Conservation (phyloP, 1,140 invertebrate genomes). For the Pseudomyrmex flavicornis region DNA sequence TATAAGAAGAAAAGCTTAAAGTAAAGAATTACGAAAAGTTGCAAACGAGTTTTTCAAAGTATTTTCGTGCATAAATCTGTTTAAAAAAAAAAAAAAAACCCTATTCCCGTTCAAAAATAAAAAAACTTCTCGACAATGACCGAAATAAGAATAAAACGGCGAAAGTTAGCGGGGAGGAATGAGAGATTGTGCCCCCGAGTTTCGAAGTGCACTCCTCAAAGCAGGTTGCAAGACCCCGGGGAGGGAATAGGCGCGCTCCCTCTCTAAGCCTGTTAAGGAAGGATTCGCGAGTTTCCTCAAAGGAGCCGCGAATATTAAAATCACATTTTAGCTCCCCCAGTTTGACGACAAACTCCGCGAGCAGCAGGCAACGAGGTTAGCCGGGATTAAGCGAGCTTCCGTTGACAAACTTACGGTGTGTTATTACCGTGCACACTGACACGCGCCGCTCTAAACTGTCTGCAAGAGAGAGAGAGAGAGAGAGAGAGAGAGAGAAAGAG, state of each 20-base stretch:
- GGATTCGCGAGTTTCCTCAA: conserved; percentile 78
- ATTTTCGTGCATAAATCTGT: not conserved
- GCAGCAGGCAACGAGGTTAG: conserved; percentile 75
- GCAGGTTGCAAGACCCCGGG: conserved; percentile 69
- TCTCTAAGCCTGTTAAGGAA: conserved; percentile 80
- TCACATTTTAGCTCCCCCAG: conserved; percentile 79
- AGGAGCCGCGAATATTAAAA: conserved; percentile 82
- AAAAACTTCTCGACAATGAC: not conserved
- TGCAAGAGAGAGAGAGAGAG: conserved; percentile 17
- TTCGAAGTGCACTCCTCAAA: conserved; percentile 77
- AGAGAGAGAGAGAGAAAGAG: not conserved
- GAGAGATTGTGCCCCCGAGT: conserved; percentile 77
- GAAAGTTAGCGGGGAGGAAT: conserved; percentile 56
- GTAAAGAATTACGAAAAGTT: conserved; percentile 15
- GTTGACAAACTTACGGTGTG: conserved; percentile 64
- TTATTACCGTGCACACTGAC: conserved; percentile 46
- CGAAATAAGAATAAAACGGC: conserved; percentile 60
- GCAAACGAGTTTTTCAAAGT: not conserved
- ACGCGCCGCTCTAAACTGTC: conserved; percentile 61
- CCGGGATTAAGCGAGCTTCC: conserved; percentile 76
- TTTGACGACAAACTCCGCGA: conserved; percentile 74
- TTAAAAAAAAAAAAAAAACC: no score
- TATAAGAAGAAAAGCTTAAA: conserved; percentile 1
- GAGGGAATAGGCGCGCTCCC: conserved; percentile 61
- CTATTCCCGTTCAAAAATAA: not conserved